Evolutionary conservation across 37 sponge, comb jelly and placozoan genomes (phyloP).

Genomic region (Hormiphora californensis): DNA sequence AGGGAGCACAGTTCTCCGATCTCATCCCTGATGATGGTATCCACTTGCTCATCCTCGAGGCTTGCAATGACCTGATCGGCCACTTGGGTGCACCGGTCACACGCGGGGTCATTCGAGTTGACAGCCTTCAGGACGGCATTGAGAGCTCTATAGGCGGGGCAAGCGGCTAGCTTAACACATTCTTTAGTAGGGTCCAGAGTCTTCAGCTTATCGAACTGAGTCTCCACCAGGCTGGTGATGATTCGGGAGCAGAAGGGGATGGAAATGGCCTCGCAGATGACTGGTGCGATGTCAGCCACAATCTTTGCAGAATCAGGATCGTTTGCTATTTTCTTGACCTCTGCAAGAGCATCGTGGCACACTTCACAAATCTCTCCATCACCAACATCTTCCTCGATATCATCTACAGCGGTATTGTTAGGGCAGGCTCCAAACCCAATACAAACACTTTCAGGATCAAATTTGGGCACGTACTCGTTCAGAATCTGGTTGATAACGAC

Average conservation of each 20-base stretch:
- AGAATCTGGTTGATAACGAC: constrained; percentile 2
- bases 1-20: background rate
- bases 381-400: background rate
- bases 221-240: background rate
- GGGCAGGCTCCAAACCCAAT: background rate
- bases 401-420: background rate
- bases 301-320: background rate
- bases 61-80: background rate
- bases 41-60: background rate
- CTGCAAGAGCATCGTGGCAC: background rate
- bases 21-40: background rate
- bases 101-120: too few relatives aligned
- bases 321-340: constrained; percentile 9
- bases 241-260: constrained; percentile 8
- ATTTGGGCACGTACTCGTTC: background rate
- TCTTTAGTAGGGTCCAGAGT: background rate
- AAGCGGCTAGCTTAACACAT: background rate
- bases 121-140: background rate
- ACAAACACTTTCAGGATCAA: background rate
- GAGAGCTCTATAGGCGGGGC: background rate
- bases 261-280: background rate
- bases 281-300: background rate
- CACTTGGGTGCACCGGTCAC: background rate
- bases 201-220: background rate
- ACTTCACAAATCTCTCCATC: background rate